Conservation (phyloP, 2,113 vertebrate species). For the Garra rufa region DNA sequence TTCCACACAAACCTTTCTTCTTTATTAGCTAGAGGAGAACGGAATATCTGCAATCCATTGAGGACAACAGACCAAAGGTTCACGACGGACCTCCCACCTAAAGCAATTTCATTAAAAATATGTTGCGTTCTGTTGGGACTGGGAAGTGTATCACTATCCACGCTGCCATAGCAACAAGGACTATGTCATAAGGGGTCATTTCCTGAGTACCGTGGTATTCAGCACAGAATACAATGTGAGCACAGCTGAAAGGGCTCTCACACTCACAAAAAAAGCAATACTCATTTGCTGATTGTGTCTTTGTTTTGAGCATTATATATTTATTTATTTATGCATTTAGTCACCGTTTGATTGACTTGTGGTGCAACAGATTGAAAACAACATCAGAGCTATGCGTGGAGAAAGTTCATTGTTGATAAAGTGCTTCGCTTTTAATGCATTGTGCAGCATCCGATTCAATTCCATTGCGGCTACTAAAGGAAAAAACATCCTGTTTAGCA, state of each 20-base stretch:
- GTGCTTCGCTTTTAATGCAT: not conserved
- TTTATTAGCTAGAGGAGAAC: slow-evolving; percentile 23
- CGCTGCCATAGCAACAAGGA: slow-evolving; percentile 67
- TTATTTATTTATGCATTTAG: slow-evolving; percentile 20
- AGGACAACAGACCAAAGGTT: slow-evolving; percentile 42
- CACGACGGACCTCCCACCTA: slow-evolving; percentile 52
- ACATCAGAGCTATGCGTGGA: not conserved
- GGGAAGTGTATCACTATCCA: slow-evolving; percentile 55
- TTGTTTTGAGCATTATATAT: slow-evolving; percentile 40
- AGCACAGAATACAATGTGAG: slow-evolving; percentile 53
- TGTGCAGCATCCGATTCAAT: not conserved
- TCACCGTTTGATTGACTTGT: slow-evolving; percentile 21
- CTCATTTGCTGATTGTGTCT: slow-evolving; percentile 51
- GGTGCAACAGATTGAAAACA: not conserved
- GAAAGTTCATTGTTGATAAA: not conserved
- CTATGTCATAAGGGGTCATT: slow-evolving; percentile 58
- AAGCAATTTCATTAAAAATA: slow-evolving; percentile 54
- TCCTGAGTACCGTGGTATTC: slow-evolving; percentile 58
- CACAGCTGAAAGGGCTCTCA: slow-evolving; percentile 51
- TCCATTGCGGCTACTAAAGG: not conserved
- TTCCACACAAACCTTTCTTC: slow-evolving; percentile 36
- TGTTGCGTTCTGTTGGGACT: slow-evolving; percentile 35
- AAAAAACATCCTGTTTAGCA: not conserved
- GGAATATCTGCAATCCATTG: not conserved
- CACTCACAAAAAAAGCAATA: slow-evolving; percentile 42